These are phyloP conservation scores for Oceanodroma tethys DNA, from an alignment of 2,113 vertebrate species.

Conservation along the genomic window DNA sequence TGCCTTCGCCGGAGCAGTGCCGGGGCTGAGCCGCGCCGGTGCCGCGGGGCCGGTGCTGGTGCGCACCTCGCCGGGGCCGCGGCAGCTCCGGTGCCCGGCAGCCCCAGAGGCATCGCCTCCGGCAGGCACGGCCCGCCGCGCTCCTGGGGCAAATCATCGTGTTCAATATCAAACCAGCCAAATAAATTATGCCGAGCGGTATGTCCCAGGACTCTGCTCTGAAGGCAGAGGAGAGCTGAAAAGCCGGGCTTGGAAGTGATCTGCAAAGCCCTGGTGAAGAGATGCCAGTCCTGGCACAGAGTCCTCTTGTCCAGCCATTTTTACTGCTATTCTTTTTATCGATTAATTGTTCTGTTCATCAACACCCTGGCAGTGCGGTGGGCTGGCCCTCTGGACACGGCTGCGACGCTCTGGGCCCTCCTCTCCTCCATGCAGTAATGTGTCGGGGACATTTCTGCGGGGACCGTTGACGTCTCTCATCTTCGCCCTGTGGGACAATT, in stretches of 20 bases:
- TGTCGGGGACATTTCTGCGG: accelerated
- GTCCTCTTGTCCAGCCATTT: neutral
- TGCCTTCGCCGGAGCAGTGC: accelerated
- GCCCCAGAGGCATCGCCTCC: neutral
- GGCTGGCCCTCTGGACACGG: neutral
- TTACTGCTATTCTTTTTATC: accelerated
- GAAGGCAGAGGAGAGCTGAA: neutral
- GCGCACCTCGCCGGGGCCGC: accelerated
- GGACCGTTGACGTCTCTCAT: accelerated
- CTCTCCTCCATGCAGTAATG: neutral
- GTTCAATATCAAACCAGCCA: accelerated
- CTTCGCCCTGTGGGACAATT: accelerated
- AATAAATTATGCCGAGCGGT: accelerated
- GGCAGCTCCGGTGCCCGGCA: neutral
- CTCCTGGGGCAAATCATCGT: accelerated
- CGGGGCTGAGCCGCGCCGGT: neutral
- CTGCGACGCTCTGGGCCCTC: accelerated
- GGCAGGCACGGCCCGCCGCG: accelerated
- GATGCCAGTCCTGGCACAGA: neutral
- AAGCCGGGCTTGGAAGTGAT: accelerated
- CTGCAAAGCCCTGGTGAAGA: neutral
- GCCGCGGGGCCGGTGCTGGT: neutral
- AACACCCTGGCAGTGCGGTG: accelerated
- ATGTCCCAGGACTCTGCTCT: neutral
- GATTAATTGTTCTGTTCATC: neutral